Evolutionary conservation across 2,113 vertebrate genomes (phyloP).

Genomic region (Sturnus vulgaris): DNA sequence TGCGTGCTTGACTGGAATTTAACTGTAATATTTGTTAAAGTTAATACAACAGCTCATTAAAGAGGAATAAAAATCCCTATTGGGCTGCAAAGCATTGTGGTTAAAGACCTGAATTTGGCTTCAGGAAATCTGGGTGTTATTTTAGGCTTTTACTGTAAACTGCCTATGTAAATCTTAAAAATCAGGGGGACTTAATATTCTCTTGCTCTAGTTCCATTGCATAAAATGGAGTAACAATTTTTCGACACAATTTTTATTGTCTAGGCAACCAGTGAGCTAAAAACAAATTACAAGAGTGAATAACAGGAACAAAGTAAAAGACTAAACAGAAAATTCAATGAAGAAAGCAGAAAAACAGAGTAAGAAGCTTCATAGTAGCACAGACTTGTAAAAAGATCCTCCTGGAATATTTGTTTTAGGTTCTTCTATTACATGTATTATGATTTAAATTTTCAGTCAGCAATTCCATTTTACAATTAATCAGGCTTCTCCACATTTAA

Average conservation of each 20-base stretch:
- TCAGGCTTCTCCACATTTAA: neutral
- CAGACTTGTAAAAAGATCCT: neutral
- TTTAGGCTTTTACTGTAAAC: neutral
- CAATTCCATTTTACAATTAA: neutral
- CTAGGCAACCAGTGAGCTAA: neutral
- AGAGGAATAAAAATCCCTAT: neutral
- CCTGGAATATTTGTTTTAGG: neutral
- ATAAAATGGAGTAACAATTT: neutral
- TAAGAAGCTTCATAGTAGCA: neutral
- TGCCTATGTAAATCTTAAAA: neutral
- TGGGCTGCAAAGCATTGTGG: neutral
- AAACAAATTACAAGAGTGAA: neutral
- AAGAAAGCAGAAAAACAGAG: neutral
- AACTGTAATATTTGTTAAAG: neutral
- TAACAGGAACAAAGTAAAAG: neutral
- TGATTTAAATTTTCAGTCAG: neutral
- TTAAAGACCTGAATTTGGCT: neutral
- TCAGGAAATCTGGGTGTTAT: neutral
- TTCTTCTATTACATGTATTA: neutral
- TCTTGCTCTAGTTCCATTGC: neutral
- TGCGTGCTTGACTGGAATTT: neutral
- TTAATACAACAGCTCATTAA: conserved; percentile 14
- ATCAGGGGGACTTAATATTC: neutral
- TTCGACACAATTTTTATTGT: neutral
- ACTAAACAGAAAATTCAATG: neutral